Conservation (phyloP, 2,113 vertebrate species). For the Zingel zingel region DNA sequence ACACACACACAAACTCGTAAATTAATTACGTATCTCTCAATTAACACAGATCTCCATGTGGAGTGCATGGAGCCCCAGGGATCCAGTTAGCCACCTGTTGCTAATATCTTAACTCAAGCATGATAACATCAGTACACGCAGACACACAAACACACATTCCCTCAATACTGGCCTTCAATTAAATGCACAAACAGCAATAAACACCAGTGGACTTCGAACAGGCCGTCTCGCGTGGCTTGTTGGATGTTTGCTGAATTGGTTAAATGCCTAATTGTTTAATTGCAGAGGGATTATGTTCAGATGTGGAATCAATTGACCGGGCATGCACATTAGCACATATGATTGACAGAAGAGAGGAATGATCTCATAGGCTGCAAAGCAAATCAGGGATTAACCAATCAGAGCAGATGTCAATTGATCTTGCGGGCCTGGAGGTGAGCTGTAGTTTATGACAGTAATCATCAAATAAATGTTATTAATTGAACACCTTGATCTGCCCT, state of each 20-base stretch:
- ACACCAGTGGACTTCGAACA: constrained; percentile 5
- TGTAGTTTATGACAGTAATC: constrained; percentile 41
- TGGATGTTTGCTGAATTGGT: constrained; percentile 62
- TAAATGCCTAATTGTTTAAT: constrained; percentile 80
- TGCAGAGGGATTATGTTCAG: constrained; percentile 77
- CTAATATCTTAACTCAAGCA: constrained; percentile 72
- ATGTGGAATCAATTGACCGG: constrained; percentile 77
- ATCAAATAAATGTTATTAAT: constrained; percentile 51
- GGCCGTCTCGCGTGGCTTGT: constrained; percentile 28
- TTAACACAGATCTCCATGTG: constrained; percentile 73
- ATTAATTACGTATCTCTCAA: constrained; percentile 77
- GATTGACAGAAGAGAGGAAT: constrained; percentile 64
- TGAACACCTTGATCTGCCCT: constrained; percentile 4
- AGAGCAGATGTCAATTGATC: constrained; percentile 67
- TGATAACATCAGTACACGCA: constrained; percentile 51
- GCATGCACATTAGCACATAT: constrained; percentile 54
- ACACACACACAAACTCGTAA: constrained; percentile 33
- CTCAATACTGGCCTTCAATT: constrained; percentile 46
- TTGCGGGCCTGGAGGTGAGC: constrained; percentile 28
- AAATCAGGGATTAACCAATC: constrained; percentile 64
- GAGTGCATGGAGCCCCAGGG: constrained; percentile 67
- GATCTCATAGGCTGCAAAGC: constrained; percentile 46
- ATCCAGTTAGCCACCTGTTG: constrained; percentile 79
- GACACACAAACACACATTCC: constrained; percentile 7
- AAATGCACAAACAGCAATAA: constrained; percentile 33